Evolutionary conservation across 2,888 invertebrate genomes (phyloP).

Genomic region (Synanthedon formicaeformis): DNA sequence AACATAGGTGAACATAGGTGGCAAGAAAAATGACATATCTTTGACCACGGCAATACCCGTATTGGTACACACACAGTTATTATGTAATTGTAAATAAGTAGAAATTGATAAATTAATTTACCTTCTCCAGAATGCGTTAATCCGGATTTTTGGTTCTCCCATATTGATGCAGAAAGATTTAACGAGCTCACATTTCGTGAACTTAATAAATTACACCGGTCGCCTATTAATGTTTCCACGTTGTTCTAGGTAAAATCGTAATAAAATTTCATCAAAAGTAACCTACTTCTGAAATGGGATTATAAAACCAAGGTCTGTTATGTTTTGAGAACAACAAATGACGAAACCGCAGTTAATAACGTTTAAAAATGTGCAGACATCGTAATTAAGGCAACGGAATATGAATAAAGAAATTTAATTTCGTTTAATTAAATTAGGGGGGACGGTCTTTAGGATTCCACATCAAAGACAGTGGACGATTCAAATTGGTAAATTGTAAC

Average conservation of each 20-base stretch:
- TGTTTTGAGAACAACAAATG: constrained; percentile 1
- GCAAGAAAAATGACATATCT: no score
- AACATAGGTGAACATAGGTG: no score
- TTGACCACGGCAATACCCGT: no score
- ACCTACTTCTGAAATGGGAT: constrained; percentile 36
- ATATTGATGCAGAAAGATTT: constrained; percentile 13
- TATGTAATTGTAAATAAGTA: no score
- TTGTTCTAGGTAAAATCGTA: constrained; percentile 19
- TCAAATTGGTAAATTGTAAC: background rate
- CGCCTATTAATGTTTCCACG: constrained; percentile 12
- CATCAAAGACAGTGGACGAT: background rate
- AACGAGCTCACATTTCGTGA: constrained; percentile 28
- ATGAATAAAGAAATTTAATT: no score
- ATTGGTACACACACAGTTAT: no score
- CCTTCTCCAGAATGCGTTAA: background rate
- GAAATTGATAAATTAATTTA: background rate
- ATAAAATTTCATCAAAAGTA: constrained; percentile 47
- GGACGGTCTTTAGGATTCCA: no score
- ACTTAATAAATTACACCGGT: constrained; percentile 40
- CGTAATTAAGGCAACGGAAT: no score
- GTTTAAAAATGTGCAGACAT: constrained; percentile 15
- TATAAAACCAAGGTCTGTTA: constrained; percentile 31
- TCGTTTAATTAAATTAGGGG: no score
- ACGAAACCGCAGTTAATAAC: constrained; percentile 19
- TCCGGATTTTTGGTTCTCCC: background rate